Conservation (phyloP, 2,797 vertebrate species). For the Cynopterus sphinx region DNA sequence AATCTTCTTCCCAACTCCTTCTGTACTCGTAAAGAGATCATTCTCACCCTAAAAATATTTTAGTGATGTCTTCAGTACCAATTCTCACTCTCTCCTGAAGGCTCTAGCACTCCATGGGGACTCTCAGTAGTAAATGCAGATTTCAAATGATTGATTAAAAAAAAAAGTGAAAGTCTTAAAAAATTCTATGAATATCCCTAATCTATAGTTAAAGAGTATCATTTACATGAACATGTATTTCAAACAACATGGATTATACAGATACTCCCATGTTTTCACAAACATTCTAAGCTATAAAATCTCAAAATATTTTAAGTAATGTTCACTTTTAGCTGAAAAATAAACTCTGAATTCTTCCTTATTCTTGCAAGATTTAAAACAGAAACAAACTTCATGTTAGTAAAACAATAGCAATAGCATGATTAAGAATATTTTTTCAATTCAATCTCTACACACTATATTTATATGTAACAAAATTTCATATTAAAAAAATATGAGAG, state of each 20-base stretch:
- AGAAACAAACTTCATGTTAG: not conserved
- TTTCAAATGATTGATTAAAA: constrained; percentile 68
- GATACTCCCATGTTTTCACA: not conserved
- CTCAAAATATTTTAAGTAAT: not conserved
- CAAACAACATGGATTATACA: not conserved
- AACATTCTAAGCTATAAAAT: not conserved
- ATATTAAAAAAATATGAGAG: not conserved
- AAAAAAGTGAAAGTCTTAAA: constrained; percentile 47
- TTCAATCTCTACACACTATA: not conserved
- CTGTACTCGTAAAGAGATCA: not conserved
- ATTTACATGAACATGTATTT: not conserved
- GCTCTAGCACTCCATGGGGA: constrained; percentile 27
- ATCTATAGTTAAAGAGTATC: not conserved
- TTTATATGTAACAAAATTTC: not conserved
- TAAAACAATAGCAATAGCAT: not conserved
- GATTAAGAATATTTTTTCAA: not conserved
- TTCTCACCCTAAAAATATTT: not conserved
- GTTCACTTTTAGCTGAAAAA: not conserved
- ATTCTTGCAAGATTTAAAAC: not conserved
- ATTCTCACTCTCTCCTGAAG: not conserved
- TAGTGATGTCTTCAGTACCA: not conserved
- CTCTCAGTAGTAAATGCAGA: constrained; percentile 71
- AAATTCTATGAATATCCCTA: not conserved
- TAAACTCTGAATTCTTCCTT: not conserved
- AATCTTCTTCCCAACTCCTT: not conserved